These are phyloP conservation scores for Sminthurinus signatus DNA, from an alignment of 1,140 invertebrate genomes.

Conservation along the genomic window DNA sequence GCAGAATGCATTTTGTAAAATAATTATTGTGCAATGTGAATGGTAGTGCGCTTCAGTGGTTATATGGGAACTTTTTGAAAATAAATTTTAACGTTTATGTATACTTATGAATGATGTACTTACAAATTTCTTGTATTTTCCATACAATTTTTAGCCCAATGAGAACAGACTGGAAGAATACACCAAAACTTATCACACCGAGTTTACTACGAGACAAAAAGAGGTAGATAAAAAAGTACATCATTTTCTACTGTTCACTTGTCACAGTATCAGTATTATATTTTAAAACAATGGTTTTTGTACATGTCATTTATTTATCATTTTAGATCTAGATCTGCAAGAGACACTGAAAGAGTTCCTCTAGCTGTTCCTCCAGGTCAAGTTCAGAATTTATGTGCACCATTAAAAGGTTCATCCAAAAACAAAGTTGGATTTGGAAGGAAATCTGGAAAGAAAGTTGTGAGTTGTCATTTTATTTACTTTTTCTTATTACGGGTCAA, in stretches of 20 bases:
- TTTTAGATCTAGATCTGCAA: slow-evolving; percentile 6
- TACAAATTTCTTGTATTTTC: no score
- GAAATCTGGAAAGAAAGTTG: slow-evolving; percentile 20
- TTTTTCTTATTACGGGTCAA: no score
- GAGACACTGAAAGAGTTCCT: background rate
- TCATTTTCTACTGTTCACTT: background rate
- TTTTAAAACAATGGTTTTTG: background rate
- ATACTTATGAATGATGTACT: no score
- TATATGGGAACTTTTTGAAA: no score
- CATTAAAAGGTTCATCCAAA: background rate
- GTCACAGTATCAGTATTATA: background rate
- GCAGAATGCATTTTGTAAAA: no score
- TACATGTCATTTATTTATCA: background rate
- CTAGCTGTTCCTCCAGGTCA: background rate
- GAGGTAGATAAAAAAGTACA: background rate
- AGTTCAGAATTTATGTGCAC: no score
- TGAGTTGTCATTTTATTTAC: no score
- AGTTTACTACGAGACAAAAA: background rate
- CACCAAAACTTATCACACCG: slow-evolving; percentile 2
- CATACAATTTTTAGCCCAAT: slow-evolving; percentile 34
- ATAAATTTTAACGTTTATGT: no score
- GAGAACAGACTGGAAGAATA: slow-evolving; percentile 27
- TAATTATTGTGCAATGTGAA: no score
- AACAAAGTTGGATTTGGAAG: slow-evolving; percentile 25
- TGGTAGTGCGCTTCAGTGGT: no score